Conservation (phyloP, 1,140 invertebrate genomes). For the Drosophila arizonae region DNA sequence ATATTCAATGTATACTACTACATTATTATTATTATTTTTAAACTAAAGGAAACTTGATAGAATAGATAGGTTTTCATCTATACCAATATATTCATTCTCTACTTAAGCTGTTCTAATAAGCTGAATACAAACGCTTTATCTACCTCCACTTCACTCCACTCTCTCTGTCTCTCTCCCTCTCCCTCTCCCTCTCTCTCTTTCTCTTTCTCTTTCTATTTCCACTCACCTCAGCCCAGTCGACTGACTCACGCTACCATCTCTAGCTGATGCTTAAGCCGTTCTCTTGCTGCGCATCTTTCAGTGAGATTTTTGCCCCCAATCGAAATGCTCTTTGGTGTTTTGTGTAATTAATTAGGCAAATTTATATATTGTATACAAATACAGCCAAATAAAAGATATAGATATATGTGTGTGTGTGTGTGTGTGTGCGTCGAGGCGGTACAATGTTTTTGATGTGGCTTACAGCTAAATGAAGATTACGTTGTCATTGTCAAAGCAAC, state of each 20-base stretch:
- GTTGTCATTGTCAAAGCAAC: constrained; percentile 71
- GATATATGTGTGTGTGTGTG: constrained; percentile 1
- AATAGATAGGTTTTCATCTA: too few species aligned
- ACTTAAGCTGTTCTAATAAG: too few species aligned
- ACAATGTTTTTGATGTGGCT: constrained; percentile 51
- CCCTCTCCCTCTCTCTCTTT: too few species aligned
- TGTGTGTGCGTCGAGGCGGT: constrained; percentile 28
- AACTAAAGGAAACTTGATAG: too few species aligned
- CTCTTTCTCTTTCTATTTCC: neutral
- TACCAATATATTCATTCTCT: too few species aligned
- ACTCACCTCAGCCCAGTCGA: neutral
- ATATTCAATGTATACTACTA: too few species aligned
- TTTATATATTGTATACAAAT: constrained; percentile 50
- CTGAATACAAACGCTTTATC: too few species aligned
- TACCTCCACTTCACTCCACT: too few species aligned
- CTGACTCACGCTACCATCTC: constrained; percentile 33
- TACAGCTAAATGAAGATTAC: constrained; percentile 61
- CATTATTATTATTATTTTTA: too few species aligned
- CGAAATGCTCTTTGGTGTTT: constrained; percentile 50
- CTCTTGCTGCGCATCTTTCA: constrained; percentile 7
- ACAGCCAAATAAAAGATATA: constrained; percentile 15
- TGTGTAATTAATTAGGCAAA: constrained; percentile 79
- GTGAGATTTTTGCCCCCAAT: constrained; percentile 10
- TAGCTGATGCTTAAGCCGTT: constrained; percentile 9
- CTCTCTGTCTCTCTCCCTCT: too few species aligned